Conservation (phyloP, 23 tunicate genomes). For the Phallusia fumigata region DNA sequence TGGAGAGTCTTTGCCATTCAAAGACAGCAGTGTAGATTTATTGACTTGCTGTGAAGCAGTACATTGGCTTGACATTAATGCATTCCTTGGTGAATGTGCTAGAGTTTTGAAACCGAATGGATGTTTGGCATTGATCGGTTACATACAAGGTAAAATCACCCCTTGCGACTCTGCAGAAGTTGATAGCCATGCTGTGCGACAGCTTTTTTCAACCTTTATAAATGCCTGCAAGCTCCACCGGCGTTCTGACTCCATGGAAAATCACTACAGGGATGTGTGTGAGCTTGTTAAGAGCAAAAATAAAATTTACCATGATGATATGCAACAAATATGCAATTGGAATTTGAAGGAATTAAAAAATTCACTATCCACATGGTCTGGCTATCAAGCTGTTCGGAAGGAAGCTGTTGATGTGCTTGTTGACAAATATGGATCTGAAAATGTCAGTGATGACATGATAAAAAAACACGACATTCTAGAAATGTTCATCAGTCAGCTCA, state of each 20-base stretch:
- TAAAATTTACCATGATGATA: background rate
- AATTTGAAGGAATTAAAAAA: background rate
- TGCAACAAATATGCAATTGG: background rate
- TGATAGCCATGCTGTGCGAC: background rate
- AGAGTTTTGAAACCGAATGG: constrained; percentile 19
- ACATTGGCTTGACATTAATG: constrained; percentile 15
- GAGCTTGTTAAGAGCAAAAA: background rate
- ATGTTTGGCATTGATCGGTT: background rate
- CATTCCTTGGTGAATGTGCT: background rate
- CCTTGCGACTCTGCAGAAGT: background rate
- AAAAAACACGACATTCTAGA: background rate
- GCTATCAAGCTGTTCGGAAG: background rate
- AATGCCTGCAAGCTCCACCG: background rate
- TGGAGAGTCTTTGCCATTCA: background rate
- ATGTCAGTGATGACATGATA: background rate
- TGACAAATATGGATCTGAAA: background rate
- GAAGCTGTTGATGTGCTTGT: background rate
- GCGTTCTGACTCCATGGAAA: background rate
- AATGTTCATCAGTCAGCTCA: background rate
- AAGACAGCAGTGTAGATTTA: constrained; percentile 20
- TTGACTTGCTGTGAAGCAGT: background rate
- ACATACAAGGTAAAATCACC: background rate
- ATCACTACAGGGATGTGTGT: background rate
- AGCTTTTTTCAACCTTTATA: background rate
- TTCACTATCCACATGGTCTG: background rate